These are phyloP conservation scores for Raja brachyura DNA, from an alignment of 2,113 vertebrate species.

Conservation along the genomic window DNA sequence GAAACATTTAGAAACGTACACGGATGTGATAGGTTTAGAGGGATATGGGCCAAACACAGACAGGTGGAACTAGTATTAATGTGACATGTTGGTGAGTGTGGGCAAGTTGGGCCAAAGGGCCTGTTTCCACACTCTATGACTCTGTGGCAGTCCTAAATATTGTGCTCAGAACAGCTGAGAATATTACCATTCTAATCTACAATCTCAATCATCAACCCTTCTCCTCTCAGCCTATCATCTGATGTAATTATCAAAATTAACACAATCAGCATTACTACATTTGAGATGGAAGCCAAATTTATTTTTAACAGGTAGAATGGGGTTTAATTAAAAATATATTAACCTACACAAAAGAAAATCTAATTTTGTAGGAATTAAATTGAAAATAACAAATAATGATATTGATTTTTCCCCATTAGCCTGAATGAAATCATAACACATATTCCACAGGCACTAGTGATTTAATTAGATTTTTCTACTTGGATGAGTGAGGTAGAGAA, in stretches of 20 bases:
- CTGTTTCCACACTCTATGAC: too few species aligned
- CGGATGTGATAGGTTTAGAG: too few species aligned
- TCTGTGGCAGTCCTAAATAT: background rate
- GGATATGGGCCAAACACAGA: too few species aligned
- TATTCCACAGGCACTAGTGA: background rate
- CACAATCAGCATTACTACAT: background rate
- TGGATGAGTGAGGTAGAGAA: background rate
- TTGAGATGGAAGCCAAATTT: background rate
- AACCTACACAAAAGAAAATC: background rate
- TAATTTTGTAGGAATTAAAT: background rate
- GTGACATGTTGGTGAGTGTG: too few species aligned
- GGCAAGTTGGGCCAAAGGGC: too few species aligned
- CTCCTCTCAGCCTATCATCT: background rate
- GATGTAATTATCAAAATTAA: background rate
- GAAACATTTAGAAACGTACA: too few species aligned
- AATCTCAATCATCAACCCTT: background rate
- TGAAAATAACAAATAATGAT: background rate
- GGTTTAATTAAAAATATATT: background rate
- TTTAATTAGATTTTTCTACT: background rate
- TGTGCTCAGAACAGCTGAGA: background rate
- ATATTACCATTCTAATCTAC: background rate
- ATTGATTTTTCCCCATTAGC: background rate
- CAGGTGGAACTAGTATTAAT: too few species aligned
- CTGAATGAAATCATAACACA: background rate
- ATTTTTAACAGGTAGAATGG: background rate